A percentile compares a stretch with the other conserved stretches of the same genome.
These are phyloP conservation scores for Caracal caracal DNA, from an alignment of 2,113 vertebrate species.

Conservation along the genomic window DNA sequence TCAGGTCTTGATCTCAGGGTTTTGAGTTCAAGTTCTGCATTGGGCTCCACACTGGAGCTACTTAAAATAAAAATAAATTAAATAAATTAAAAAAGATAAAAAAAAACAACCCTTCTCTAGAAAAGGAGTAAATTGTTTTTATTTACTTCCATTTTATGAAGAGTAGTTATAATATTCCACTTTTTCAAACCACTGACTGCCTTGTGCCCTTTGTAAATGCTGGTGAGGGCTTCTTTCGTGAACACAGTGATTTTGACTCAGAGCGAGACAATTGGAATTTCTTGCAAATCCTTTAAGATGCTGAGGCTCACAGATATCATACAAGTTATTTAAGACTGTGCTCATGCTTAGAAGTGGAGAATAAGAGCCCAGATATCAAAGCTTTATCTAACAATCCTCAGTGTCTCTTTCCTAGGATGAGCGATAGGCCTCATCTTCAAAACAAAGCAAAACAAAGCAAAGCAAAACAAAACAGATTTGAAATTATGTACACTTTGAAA, in stretches of 20 bases:
- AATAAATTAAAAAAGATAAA: not conserved
- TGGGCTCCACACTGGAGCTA: too few species aligned
- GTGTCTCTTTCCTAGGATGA: not conserved
- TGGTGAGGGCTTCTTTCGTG: not conserved
- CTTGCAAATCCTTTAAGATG: not conserved
- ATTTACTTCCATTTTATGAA: constrained; percentile 39
- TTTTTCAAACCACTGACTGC: not conserved
- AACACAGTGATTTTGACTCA: not conserved
- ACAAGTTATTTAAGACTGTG: not conserved
- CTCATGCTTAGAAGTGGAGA: not conserved
- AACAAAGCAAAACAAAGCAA: not conserved
- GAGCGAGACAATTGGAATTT: not conserved
- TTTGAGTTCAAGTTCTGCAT: too few species aligned
- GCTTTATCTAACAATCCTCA: not conserved
- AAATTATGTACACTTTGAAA: not conserved
- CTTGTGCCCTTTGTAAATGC: not conserved
- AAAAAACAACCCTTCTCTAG: not conserved
- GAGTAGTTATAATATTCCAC: not conserved
- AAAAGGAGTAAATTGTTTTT: not conserved
- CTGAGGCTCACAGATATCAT: not conserved
- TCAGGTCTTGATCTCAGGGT: too few species aligned
- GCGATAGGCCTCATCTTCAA: not conserved
- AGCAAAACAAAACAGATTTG: not conserved
- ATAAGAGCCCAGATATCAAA: not conserved
- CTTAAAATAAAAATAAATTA: too few species aligned